Conservation (phyloP, 1,140 invertebrate genomes). For the Eufriesea mexicana region DNA sequence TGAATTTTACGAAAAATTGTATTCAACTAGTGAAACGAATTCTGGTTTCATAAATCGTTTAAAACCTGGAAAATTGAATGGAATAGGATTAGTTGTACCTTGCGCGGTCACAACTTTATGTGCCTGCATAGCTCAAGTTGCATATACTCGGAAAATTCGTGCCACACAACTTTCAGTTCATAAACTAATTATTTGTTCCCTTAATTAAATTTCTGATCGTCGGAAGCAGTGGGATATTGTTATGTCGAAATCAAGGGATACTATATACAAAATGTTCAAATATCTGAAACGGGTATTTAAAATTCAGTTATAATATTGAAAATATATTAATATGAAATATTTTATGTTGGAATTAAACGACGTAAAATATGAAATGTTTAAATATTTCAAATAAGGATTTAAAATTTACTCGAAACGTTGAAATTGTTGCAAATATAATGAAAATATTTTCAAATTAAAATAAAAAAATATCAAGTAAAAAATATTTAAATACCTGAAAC, state of each 20-base stretch:
- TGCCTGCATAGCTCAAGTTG: too few species aligned
- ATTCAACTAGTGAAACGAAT: neutral
- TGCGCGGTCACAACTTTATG: neutral
- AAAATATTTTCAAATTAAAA: too few species aligned
- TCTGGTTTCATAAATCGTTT: neutral
- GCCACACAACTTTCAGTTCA: neutral
- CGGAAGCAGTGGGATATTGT: fast-evolving
- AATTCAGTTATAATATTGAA: neutral
- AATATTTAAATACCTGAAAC: neutral
- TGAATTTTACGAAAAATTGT: neutral
- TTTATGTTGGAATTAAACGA: too few species aligned
- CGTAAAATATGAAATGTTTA: too few species aligned
- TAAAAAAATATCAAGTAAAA: too few species aligned
- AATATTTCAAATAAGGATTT: too few species aligned
- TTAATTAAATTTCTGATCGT: neutral
- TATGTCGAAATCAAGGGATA: neutral
- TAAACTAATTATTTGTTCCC: neutral
- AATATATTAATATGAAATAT: too few species aligned
- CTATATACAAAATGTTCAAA: too few species aligned
- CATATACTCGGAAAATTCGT: neutral
- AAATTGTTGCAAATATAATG: too few species aligned
- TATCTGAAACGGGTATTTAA: neutral
- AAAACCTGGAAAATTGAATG: neutral
- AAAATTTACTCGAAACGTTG: too few species aligned
- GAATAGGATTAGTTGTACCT: neutral